A percentile compares a stretch with the other conserved stretches of the same genome.
phyloP scores from a whole-genome alignment of 2,797 vertebrate species.

The Eremophila alpestris region DNA sequence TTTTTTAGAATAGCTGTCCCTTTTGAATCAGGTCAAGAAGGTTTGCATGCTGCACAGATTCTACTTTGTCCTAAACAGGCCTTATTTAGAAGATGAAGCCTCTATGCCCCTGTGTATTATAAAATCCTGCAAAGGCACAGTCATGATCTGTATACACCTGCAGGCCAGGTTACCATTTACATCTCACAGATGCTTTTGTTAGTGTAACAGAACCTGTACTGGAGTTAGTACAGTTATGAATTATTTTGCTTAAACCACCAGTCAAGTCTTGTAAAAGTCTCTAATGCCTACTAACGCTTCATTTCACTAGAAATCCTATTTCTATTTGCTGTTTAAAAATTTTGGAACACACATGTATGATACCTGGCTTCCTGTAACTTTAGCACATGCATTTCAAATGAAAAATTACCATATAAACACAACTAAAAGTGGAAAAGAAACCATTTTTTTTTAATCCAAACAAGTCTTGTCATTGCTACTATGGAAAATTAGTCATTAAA shows the following conservation, averaged over 20 bases:
- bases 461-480: neutral
- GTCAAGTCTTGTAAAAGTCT: neutral
- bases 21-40: neutral
- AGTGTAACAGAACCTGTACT: neutral
- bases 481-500: neutral
- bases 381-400: neutral
- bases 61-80: neutral
- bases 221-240: neutral
- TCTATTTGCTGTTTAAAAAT: neutral
- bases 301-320: neutral
- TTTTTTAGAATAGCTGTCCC: neutral
- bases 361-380: neutral
- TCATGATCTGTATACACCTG: neutral
- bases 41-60: neutral
- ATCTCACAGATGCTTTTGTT: neutral
- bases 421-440: neutral
- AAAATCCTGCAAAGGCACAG: neutral
- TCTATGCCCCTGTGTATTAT: neutral
- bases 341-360: neutral
- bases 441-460: neutral
- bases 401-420: neutral
- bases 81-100: neutral
- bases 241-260: neutral
- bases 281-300: neutral
- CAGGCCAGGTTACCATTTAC: neutral